Conservation (phyloP, 2,888 invertebrate species). For the Anticlea derivata region DNA sequence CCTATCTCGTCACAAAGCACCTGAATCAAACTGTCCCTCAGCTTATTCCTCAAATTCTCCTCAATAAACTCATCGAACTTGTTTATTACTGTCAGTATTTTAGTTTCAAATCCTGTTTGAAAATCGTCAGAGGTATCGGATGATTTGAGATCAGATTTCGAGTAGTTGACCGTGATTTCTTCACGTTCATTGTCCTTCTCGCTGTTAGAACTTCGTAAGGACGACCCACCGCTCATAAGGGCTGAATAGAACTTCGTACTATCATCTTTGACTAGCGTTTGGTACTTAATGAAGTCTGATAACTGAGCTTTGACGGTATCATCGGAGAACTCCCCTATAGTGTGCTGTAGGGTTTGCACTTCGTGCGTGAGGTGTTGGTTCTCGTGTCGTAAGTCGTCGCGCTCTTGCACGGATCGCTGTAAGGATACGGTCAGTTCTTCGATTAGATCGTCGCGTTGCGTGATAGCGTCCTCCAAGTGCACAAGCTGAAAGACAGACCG, state of each 20-base stretch:
- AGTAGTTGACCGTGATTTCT: conserved; percentile 73
- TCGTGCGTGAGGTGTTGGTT: conserved; percentile 85
- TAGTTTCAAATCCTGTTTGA: conserved; percentile 66
- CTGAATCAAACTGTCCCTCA: conserved; percentile 83
- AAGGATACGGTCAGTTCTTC: conserved; percentile 88
- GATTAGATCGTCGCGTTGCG: conserved; percentile 88
- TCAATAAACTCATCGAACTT: conserved; percentile 68
- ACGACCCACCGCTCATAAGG: conserved; percentile 68
- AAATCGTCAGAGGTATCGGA: conserved; percentile 68
- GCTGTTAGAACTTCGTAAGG: conserved; percentile 68
- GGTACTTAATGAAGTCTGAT: conserved; percentile 76
- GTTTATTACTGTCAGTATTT: conserved; percentile 58
- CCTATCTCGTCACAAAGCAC: conserved; percentile 81
- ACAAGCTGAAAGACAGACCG: conserved; percentile 86
- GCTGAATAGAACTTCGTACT: conserved; percentile 75
- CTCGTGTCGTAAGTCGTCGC: conserved; percentile 85
- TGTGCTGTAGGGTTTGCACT: conserved; percentile 77
- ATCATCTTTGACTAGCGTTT: conserved; percentile 71
- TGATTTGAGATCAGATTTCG: conserved; percentile 68
- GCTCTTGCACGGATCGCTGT: conserved; percentile 85
- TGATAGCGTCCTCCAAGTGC: conserved; percentile 88
- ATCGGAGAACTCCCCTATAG: conserved; percentile 61
- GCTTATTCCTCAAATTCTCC: conserved; percentile 69
- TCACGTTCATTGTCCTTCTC: conserved; percentile 80
- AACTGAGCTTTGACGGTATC: conserved; percentile 72